These are phyloP conservation scores for Kryptolebias marmoratus DNA, from an alignment of 2,113 vertebrate genomes.

Conservation along the genomic window DNA sequence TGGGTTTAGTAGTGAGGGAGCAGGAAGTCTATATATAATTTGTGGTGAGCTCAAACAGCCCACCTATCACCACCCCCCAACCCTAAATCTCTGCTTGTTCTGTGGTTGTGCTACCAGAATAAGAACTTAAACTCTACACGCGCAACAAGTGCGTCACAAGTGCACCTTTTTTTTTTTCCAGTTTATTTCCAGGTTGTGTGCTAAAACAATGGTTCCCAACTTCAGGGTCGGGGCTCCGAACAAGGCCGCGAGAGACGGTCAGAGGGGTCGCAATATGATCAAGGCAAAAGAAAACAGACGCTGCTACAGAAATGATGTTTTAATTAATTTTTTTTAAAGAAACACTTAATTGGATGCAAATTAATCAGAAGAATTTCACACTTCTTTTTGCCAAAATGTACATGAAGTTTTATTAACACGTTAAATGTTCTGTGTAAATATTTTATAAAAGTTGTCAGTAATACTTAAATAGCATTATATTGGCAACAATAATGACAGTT, in stretches of 20 bases:
- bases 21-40: slow-evolving; percentile 78
- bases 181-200: slow-evolving; percentile 1
- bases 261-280: background rate
- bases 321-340: no score
- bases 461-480: no score
- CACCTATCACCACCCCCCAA: slow-evolving; percentile 51
- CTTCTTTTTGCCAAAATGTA: no score
- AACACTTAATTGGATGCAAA: no score
- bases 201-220: background rate
- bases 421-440: no score
- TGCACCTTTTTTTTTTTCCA: background rate
- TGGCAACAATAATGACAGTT: no score
- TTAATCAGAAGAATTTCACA: no score
- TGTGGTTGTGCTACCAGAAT: slow-evolving; percentile 59
- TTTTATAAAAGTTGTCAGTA: no score
- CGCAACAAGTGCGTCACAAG: slow-evolving; percentile 13
- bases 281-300: no score
- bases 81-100: slow-evolving; percentile 72
- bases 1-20: slow-evolving; percentile 60
- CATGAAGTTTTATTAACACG: no score
- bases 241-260: background rate
- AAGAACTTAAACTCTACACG: slow-evolving; percentile 20
- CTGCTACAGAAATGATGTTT: no score
- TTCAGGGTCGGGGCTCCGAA: background rate
- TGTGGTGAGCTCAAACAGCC: slow-evolving; percentile 68